These are phyloP conservation scores for Trachelus troglodyta DNA, from an alignment of 2,888 invertebrate genomes.

Conservation along the genomic window DNA sequence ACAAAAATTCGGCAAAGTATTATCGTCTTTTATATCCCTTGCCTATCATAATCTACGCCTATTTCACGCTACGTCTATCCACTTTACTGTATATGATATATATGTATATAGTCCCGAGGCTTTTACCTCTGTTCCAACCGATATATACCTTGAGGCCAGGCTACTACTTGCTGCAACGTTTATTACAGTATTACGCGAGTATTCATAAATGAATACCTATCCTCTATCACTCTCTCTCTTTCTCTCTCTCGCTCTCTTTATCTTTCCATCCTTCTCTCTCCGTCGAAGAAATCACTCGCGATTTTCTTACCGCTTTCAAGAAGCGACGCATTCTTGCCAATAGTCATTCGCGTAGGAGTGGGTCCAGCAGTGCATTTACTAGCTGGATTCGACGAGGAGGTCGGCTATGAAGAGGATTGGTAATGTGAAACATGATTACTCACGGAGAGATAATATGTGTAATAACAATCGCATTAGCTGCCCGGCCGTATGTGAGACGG, in stretches of 20 bases:
- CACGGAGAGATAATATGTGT: slow-evolving; percentile 57
- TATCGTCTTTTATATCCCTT: background rate
- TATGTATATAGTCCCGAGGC: background rate
- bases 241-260: slow-evolving; percentile 11
- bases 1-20: background rate
- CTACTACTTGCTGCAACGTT: background rate
- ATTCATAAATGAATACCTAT: background rate
- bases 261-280: slow-evolving; percentile 10
- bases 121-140: background rate
- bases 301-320: slow-evolving; percentile 32
- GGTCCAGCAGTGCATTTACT: background rate
- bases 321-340: slow-evolving; percentile 38
- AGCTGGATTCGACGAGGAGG: background rate
- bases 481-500: slow-evolving; percentile 33
- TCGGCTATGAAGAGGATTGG: slow-evolving; percentile 40
- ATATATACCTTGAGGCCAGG: background rate
- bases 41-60: background rate
- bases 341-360: slow-evolving; percentile 47
- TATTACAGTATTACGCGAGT: background rate
- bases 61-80: background rate
- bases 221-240: background rate
- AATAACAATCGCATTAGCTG: slow-evolving; percentile 64
- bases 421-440: slow-evolving; percentile 62
- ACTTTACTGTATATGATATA: background rate
- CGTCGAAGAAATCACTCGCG: slow-evolving; percentile 40